Evolutionary conservation across 2,113 vertebrate species (phyloP).

Genomic region (Rostratula benghalensis): DNA sequence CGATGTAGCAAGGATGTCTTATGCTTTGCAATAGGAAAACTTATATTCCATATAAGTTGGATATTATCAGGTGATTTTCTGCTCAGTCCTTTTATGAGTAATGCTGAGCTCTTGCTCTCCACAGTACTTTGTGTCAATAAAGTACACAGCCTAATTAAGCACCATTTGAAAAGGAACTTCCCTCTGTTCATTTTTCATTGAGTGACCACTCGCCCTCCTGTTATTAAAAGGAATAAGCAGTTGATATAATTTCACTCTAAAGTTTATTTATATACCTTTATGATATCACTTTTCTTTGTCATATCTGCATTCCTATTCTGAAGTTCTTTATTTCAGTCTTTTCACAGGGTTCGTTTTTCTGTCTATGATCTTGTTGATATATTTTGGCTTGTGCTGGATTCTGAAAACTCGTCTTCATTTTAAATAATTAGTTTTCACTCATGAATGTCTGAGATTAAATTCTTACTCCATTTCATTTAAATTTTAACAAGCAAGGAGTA

Average conservation of each 20-base stretch:
- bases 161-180: neutral
- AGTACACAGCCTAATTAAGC: neutral
- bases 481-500: neutral
- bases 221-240: neutral
- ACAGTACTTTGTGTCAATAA: neutral
- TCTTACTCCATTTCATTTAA: neutral
- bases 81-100: neutral
- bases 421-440: neutral
- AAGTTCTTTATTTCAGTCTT: neutral
- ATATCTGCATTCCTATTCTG: neutral
- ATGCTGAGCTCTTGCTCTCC: neutral
- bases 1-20: neutral
- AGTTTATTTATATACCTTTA: neutral
- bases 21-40: neutral
- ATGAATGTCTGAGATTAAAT: neutral
- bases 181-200: neutral
- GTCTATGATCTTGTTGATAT: neutral
- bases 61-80: neutral
- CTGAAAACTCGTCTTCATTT: neutral
- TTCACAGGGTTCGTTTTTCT: neutral
- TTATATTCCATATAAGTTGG: neutral
- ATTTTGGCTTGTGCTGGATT: neutral
- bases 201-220: neutral
- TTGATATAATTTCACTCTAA: neutral
- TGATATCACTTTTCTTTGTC: neutral